A percentile compares a stretch with the other conserved stretches of the same genome.
Conservation (phyloP, 2,888 invertebrate species). For the Philaethria dido region DNA sequence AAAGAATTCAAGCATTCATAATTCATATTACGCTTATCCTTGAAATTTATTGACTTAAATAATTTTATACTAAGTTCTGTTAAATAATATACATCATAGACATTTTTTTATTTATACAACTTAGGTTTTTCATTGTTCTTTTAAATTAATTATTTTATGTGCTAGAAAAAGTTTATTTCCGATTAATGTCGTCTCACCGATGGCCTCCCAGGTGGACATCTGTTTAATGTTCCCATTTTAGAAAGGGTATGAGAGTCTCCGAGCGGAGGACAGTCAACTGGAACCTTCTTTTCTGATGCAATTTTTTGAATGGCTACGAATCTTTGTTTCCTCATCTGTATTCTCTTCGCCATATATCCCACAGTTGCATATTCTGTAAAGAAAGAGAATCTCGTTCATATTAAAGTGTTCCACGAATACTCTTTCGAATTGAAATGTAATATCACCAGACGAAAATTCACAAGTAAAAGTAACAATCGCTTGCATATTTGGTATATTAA, state of each 20-base stretch:
- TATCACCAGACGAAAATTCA: conserved; percentile 27
- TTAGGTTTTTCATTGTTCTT: not conserved
- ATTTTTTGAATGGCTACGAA: conserved; percentile 96
- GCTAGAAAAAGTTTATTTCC: not conserved
- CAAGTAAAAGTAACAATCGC: conserved; percentile 41
- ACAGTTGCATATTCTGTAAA: conserved; percentile 97
- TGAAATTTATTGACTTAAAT: too few relatives aligned
- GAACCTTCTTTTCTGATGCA: conserved; percentile 95
- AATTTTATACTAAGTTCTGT: too few relatives aligned
- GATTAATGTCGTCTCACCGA: conserved; percentile 75
- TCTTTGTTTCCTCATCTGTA: conserved; percentile 97
- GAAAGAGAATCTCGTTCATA: conserved; percentile 50
- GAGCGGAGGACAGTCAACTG: conserved; percentile 90
- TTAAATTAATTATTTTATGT: not conserved
- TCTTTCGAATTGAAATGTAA: conserved; percentile 17
- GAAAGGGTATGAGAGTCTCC: conserved; percentile 87
- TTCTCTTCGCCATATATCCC: conserved; percentile 98
- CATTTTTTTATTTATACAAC: not conserved
- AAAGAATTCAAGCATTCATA: not conserved
- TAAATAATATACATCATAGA: too few relatives aligned
- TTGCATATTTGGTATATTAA: conserved; percentile 34
- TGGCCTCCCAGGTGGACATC: conserved; percentile 80
- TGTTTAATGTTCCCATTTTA: conserved; percentile 90
- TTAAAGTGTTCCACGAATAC: conserved; percentile 23
- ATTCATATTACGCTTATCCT: too few relatives aligned